Evolutionary conservation across 2,888 invertebrate species (phyloP), one percentile per base, ranked within the genome.

Genomic region (Parnassius glacialis): DNA sequence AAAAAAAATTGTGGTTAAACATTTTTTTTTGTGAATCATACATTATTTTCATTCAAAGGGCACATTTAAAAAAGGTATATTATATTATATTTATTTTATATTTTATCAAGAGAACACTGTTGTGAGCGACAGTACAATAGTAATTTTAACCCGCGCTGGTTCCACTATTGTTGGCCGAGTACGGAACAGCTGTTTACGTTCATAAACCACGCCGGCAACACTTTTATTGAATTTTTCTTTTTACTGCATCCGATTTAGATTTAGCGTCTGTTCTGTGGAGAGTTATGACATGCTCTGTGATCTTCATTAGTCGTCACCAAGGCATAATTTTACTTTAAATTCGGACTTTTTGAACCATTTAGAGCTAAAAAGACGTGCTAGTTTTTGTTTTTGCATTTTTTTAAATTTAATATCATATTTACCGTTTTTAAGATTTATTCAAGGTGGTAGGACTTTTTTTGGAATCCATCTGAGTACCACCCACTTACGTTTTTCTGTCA

Each of bases 201-300:
- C 76, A 71, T 80, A 78, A 79, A 79, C 68, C 68, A 68, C 56
- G 71, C 45, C 45, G 10, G 52, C 13, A 20, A 65, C 66, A 59
- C 52, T 66, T 81, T 81, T 80, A 84, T 78, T 66, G 78, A 81
- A 78, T 80, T 82, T 81, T 79, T 79, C 69, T 68, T 78, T 84
- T 84, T 80, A 85, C 75, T 75, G 70, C 80, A 66, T 67, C 81
- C 66, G 76, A 81, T 77, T 83, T 83, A 84, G 82, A 83, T 80
- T 78, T 76, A 83, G 48, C 75, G 70, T 67, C 65, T 62, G 59
- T 59, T 62, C 57, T 57, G 57, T 52, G 34, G 48, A 25, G 45
- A 57, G 56, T 52, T 52, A 13, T 44, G 54, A 13, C 48, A 16
- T 43, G 51, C 48, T 34, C 52, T 56, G 48, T 60, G 52, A 60